Base-by-base conservation (phyloP, 2,888 invertebrate genomes). In the Ichneumoninae sp. region DNA sequence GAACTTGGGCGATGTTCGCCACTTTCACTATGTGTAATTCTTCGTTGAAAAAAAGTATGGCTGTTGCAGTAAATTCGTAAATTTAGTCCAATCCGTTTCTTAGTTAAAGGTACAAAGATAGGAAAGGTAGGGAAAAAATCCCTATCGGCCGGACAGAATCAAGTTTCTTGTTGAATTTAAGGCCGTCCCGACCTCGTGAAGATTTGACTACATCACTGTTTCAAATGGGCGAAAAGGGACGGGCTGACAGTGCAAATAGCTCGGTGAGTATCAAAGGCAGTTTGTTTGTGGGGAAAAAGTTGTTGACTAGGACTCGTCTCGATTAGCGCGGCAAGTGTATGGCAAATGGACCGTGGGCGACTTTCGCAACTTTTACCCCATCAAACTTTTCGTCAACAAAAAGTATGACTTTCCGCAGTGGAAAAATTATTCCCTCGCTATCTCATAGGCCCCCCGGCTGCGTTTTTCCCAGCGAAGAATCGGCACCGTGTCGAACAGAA, bases 151-250 rank as follows among this genome's bases (percentile, higher is more conserved):
- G 33, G 47, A 76, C n/a, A 81, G 86, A 91, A 91, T 91, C 88
- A 89, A 91, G 88, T 91, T 91, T 91, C 90, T 26, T 91, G 91
- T 91, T 89, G 89, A 89, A 90, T 91, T 92, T 88, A 88, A 88
- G 85, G 82, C 78, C 60, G 77, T 82, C 75, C 47, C 54, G 10
- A n/a, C 19, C 44, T 88, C 88, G 87, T 88, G 89, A 91, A 87
- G 89, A 90, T 91, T 91, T 91, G 89, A 89, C 78, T 60, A 52
- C 30, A 52, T 63, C 5, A 22, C 33, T 47, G 40, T 69, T 75
- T 33, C 33, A 44, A 63, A 13, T 50, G 60, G n/a, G 40, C 8
- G 40, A 40, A 10, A 10, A 3, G 1, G 8, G 33, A 5, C 5
- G 40, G 10, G 30, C 10, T 13, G 30, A 30, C 26, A 26, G 26